Conservation (phyloP, 2,113 vertebrate species). For the Odontophorus gujanensis region DNA sequence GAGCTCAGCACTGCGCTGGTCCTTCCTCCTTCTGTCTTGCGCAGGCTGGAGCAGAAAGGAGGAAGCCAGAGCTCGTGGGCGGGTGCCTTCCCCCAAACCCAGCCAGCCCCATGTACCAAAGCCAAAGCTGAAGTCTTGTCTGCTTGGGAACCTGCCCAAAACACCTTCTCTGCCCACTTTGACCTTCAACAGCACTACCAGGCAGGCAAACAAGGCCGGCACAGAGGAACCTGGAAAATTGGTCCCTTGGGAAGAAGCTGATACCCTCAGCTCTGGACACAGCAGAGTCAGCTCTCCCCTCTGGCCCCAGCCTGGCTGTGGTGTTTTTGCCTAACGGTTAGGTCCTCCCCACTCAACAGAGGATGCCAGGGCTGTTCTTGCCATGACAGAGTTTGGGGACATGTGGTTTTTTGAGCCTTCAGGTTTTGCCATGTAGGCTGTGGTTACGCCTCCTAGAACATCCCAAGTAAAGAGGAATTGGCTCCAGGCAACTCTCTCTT, state of each 20-base stretch:
- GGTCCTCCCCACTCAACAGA: not conserved
- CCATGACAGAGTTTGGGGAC: not conserved
- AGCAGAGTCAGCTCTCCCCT: not conserved
- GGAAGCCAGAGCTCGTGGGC: slow-evolving; percentile 43
- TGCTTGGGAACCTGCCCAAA: not conserved
- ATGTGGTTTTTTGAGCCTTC: not conserved
- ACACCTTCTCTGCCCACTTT: not conserved
- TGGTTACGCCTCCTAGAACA: not conserved
- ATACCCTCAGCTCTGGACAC: not conserved
- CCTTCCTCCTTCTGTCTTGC: slow-evolving; percentile 17
- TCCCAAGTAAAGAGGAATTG: not conserved
- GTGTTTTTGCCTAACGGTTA: not conserved
- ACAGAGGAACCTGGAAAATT: not conserved
- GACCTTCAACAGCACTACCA: not conserved
- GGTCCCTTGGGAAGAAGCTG: not conserved
- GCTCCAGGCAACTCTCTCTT: not conserved
- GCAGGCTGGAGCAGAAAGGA: not conserved
- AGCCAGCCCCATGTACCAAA: not conserved
- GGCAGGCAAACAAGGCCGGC: not conserved
- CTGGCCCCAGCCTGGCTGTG: not conserved
- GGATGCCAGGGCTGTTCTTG: accelerated
- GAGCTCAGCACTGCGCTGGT: not conserved
- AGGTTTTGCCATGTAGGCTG: not conserved
- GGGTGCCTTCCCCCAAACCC: not conserved
- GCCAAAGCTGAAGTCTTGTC: not conserved